Evolutionary conservation across 2,888 invertebrate genomes (phyloP), one percentile per base, ranked within the genome.

Genomic region (Nebria brevicollis): DNA sequence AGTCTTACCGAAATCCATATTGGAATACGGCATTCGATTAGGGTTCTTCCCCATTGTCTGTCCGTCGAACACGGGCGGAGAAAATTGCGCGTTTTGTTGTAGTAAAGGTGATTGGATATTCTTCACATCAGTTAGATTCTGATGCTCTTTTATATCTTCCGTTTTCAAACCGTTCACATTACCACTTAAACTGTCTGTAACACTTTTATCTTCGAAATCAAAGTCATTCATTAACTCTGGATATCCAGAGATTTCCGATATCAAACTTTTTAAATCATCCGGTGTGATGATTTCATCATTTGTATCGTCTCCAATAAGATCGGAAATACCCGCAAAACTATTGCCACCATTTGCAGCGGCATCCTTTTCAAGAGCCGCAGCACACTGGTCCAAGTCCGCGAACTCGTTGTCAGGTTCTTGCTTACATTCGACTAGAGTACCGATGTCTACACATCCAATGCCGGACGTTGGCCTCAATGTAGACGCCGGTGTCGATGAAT

Each of bases 361-460:
- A 87, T 96, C 97, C 85, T 96, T 95, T 85, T 96, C 97, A 82
- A 97, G 90, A 0, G 96, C 95, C 7, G 95, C 95, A 10, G 96
- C 96, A 89, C 95, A 95, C 86, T 95, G 94, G 85, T 95, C 95
- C 84, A 96, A 89, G 84, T 96, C 96, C n/a, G 95, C 94, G 87
- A 96, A 96, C 87, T 95, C 96, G 86, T 94, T 94, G 87, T 95
- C 95, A 13, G 96, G 95, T 85, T 92, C 92, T 84, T 89, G 89
- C 83, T 91, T 91, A 89, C 96, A 96, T 88, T 96, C 96, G 25
- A 96, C 94, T 86, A 95, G 87, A 84, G 92, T 92, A 66, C 91
- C 92, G 81, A 93, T 90, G 85, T 92, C 92, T 82, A 90, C 90
- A 87, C 89, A 89, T 42, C 88, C 88, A 82, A 87, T 88, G 1